Percentiles rank a stretch among this genome's conserved stretches.
Conservation (phyloP, 2,888 invertebrate species). For the Leptodirus hochenwartii region DNA sequence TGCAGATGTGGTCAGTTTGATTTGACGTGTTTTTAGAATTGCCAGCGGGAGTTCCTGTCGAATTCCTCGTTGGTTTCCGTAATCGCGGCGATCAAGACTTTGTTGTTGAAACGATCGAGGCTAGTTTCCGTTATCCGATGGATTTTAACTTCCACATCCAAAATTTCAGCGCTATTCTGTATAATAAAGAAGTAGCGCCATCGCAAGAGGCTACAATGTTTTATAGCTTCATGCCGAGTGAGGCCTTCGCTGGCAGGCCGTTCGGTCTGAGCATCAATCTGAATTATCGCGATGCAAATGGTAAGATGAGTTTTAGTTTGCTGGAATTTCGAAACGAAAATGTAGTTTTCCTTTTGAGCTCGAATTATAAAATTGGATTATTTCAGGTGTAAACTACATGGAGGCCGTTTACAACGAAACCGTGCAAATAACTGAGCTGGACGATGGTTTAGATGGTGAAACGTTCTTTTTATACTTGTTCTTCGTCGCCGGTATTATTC, state of each 20-base stretch:
- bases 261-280: conserved; percentile 89
- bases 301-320: too few species aligned
- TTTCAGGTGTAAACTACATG: conserved; percentile 45
- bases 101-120: conserved; percentile 81
- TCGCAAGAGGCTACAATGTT: conserved; percentile 86
- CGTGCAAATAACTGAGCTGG: conserved; percentile 84
- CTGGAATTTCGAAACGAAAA: too few species aligned
- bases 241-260: conserved; percentile 91
- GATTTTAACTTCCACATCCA: conserved; percentile 97
- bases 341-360: too few species aligned
- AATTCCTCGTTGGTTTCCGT: conserved; percentile 88
- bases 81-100: conserved; percentile 90
- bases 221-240: conserved; percentile 88
- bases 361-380: too few species aligned
- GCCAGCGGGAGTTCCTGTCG: conserved; percentile 81
- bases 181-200: conserved; percentile 75
- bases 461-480: conserved; percentile 97
- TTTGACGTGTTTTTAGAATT: conserved; percentile 41
- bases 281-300: conserved; percentile 70
- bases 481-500: conserved; percentile 73
- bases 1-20: conserved; percentile 2
- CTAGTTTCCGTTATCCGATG: conserved; percentile 97
- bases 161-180: conserved; percentile 86
- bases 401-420: conserved; percentile 98
- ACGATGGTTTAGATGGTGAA: conserved; percentile 91